Evolutionary conservation across 2,113 vertebrate species (phyloP).

Genomic region (Lepus europaeus): DNA sequence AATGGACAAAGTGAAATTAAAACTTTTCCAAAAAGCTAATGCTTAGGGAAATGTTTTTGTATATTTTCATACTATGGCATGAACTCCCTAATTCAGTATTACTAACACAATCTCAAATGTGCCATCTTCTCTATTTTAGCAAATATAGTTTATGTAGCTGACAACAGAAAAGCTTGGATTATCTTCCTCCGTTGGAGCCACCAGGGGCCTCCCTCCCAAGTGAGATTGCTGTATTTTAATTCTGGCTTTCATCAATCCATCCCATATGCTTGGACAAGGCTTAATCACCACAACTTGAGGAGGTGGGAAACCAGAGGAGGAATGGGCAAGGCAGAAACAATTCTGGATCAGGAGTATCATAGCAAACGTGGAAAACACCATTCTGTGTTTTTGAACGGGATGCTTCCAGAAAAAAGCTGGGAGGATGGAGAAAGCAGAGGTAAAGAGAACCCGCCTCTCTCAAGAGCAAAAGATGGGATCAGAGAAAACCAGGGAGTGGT

Average conservation of each 20-base stretch:
- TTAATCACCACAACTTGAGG: slow-evolving; percentile 30
- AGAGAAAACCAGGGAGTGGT: slow-evolving; percentile 26
- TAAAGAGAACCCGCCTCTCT: background rate
- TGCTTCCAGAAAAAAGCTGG: slow-evolving; percentile 61
- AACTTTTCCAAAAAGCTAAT: slow-evolving; percentile 47
- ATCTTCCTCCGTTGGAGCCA: slow-evolving; percentile 26
- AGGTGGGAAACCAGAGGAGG: background rate
- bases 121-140: slow-evolving; percentile 37
- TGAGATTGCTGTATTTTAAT: slow-evolving; percentile 63
- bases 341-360: background rate
- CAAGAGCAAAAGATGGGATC: slow-evolving; percentile 63
- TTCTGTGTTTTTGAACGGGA: slow-evolving; percentile 3
- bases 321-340: slow-evolving; percentile 2
- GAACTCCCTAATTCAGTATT: slow-evolving; percentile 46
- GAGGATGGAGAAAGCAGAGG: background rate
- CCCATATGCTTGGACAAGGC: slow-evolving; percentile 11
- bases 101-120: slow-evolving; percentile 44
- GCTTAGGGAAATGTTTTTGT: slow-evolving; percentile 47
- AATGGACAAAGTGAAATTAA: slow-evolving; percentile 52
- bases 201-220: slow-evolving; percentile 31
- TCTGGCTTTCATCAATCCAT: slow-evolving; percentile 50
- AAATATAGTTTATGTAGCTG: slow-evolving; percentile 15
- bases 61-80: slow-evolving; percentile 53
- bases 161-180: slow-evolving; percentile 59
- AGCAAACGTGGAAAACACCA: slow-evolving; percentile 33